Base-by-base conservation (phyloP, 2,888 invertebrate species). In the Drosophila neotestacea region DNA sequence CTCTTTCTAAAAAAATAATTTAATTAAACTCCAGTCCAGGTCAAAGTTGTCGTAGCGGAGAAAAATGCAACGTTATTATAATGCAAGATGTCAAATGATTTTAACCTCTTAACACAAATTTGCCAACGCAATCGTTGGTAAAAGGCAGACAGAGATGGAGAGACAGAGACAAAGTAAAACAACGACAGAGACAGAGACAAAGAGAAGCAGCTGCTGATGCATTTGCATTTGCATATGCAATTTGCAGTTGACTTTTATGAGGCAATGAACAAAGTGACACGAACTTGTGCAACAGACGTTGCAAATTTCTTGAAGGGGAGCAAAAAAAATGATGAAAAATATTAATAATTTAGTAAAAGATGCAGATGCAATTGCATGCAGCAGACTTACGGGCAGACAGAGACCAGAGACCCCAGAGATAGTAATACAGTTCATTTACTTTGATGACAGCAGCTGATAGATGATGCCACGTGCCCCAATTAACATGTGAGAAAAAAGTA, bases 71-170 rank as follows among this genome's bases (percentile, higher is more conserved):
- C 67, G 38, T 65, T 76, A 85, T 83, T 85, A 70, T 69, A 73
- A 73, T 72, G 60, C 72, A 71, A 74, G 76, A 76, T 80, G 88
- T 85, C 73, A 88, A 85, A 75, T 75, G 67, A 66, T 56, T 83
- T 78, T 68, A 85, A 85, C 88, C 88, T 80, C 70, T 78, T 88
- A 51, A 55, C 75, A 76, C 70, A 60, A 69, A 77, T 77, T 47
- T 63, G 52, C 50, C 39, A 55, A 56, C n/a, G 34, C 41, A 47
- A 30, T 30, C 36, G 27, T 13, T 38, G n/a, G 10, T 27, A 27
- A 32, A 34, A 2, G 41, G 6, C 30, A 48, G 39, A 48, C 2
- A 59, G 59, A 59, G 59, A 39, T 5, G 13, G 28, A 5, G 46
- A 27, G 34, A 13, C 10, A 42, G 16, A 4, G 44, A 30, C 9